Conservation (phyloP, 2,797 vertebrate genomes). For the Xerus rutilus region DNA sequence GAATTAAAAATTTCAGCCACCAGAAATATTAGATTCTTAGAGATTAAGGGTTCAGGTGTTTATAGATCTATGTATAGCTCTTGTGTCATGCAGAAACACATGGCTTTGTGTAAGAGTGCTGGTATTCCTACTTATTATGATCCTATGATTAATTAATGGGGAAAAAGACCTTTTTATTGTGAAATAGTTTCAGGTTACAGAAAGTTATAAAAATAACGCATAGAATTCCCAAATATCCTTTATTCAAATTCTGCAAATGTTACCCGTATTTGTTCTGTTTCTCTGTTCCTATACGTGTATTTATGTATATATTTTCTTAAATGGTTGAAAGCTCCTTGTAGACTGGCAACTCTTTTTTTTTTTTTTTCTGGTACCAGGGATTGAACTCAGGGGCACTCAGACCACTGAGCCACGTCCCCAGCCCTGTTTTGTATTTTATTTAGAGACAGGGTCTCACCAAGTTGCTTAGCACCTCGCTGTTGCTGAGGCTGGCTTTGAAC, state of each 20-base stretch:
- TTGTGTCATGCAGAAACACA: not conserved
- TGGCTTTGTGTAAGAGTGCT: not conserved
- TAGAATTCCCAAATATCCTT: not conserved
- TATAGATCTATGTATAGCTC: not conserved
- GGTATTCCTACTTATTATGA: not conserved
- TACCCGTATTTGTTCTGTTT: not conserved
- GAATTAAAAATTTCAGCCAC: not conserved
- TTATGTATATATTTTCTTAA: not conserved
- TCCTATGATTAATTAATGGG: not conserved
- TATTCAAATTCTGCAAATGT: not conserved
- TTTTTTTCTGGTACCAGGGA: too few relatives aligned
- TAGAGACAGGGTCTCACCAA: too few relatives aligned
- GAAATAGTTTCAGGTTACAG: slow-evolving; percentile 49
- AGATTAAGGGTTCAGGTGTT: not conserved
- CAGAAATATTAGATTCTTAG: not conserved
- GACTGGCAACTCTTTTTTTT: not conserved
- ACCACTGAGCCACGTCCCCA: too few relatives aligned
- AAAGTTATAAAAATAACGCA: not conserved
- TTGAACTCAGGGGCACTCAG: too few relatives aligned
- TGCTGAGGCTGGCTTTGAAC: too few relatives aligned
- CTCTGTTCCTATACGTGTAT: not conserved
- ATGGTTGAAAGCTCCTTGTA: not conserved
- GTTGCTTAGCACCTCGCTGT: too few relatives aligned
- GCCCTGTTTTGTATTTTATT: too few relatives aligned
- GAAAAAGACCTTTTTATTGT: slow-evolving; percentile 28